Evolutionary conservation across 2,888 invertebrate species (phyloP), one percentile per base, ranked within the genome.

Genomic region (Limnephilus auricula): DNA sequence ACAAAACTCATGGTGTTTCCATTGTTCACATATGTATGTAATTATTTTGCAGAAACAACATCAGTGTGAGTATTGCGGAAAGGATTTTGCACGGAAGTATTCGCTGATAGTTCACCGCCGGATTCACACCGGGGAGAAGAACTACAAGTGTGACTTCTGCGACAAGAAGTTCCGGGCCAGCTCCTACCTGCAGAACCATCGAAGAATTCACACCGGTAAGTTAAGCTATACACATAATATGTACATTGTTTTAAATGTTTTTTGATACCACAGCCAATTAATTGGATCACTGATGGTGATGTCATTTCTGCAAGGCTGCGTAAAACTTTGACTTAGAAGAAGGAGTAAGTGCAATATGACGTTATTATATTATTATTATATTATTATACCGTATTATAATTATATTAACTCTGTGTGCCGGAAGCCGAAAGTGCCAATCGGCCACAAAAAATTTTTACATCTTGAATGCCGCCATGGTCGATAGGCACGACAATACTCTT

Each of bases 51-150:
- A 98, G 94, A 98, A 98, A 94, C 97, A 97, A 93, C 98, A 97
- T 94, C 98, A 98, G 94, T 98, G 98, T 94, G 98, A 98, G 94
- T 98, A 97, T 94, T 98, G 98, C 94, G 98, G 97, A 90, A 98
- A 98, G 94, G 98, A 98, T 94, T 99, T 98, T 95, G 98, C 98
- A 0, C 96, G 98, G 85, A 98, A 98, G 94, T 99, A 98, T 94
- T 98, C 98, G 0, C 95, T 98, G 88, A 98, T 98, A 89, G 97
- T 99, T 0, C 98, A 98, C 94, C 96, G 98, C 0, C 96, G 98
- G 90, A 98, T 98, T 87, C 98, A 98, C 94, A 98, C 98, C 0
- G 98, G 98, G 15, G 98, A 99, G 94, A 96, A 97, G 90, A 98
- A 98, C 95, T 98, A 98, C 95, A 97, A 97, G 93, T 99, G 98